phyloP scores from a whole-genome alignment of 2,888 invertebrate species.

The Cephus pulcher region DNA sequence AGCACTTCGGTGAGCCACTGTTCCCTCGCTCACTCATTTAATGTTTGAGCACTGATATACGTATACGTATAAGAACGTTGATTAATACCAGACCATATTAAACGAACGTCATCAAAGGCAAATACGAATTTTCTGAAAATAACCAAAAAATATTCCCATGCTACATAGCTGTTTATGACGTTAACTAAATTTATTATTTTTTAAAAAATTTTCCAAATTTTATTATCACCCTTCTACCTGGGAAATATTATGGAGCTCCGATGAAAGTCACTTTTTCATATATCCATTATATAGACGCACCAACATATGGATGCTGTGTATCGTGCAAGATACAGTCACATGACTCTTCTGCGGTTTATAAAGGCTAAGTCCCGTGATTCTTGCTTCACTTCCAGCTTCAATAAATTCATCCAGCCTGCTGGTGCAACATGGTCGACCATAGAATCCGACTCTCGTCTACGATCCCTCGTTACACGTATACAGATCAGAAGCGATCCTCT shows the following conservation, averaged over 20 bases:
- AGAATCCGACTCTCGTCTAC: not conserved
- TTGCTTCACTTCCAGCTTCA: constrained; percentile 9
- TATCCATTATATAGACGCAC: not conserved
- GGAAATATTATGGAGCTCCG: not conserved
- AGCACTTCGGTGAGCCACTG: not conserved
- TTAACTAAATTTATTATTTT: not conserved
- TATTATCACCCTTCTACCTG: not conserved
- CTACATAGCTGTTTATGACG: not conserved
- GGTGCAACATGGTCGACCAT: constrained; percentile 4
- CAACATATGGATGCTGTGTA: constrained; percentile 3
- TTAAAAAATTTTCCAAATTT: not conserved
- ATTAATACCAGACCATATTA: not conserved
- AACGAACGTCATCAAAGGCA: not conserved
- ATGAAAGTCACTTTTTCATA: not conserved
- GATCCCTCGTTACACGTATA: not conserved
- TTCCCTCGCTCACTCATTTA: not conserved
- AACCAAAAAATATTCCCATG: not conserved
- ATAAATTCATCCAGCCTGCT: constrained; percentile 5
- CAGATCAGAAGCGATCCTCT: not conserved
- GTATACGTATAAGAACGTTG: not conserved
- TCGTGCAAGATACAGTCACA: constrained; percentile 34
- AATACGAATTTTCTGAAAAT: not conserved
- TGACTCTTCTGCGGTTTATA: constrained; percentile 30
- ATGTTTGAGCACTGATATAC: not conserved
- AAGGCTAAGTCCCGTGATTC: constrained; percentile 5